A percentile compares a stretch with the other conserved stretches of the same genome.
Conservation (phyloP, 2,797 vertebrate genomes). For the Odontamblyopus rebecca region DNA sequence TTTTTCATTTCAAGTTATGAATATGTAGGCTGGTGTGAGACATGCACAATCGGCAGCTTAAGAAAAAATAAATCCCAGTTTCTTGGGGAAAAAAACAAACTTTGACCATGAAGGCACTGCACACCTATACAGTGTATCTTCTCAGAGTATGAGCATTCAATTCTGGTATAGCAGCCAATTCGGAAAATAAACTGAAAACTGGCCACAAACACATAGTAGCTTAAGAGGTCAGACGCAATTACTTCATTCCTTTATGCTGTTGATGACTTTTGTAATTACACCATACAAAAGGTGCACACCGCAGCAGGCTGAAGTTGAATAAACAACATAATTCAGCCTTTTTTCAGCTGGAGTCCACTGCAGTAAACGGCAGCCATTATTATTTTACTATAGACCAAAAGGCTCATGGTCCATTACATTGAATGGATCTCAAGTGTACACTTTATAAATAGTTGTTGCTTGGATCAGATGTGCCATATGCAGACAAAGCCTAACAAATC, state of each 20-base stretch:
- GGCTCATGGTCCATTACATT: constrained; percentile 17
- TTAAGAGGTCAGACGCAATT: constrained; percentile 41
- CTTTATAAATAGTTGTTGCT: constrained; percentile 4
- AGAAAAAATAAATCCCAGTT: neutral
- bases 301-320: neutral
- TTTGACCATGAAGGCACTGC: neutral
- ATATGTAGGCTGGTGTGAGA: neutral
- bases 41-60: neutral
- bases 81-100: neutral
- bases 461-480: constrained; percentile 12
- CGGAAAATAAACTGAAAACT: neutral
- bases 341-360: constrained; percentile 19
- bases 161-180: neutral
- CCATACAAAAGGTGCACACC: constrained; percentile 41
- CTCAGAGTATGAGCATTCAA: neutral
- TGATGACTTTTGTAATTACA: constrained; percentile 53
- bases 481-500: constrained; percentile 20
- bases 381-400: neutral
- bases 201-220: neutral
- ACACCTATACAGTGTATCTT: neutral
- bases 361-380: constrained; percentile 9
- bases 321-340: constrained; percentile 13
- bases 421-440: neutral
- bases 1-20: neutral
- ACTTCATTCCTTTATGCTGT: constrained; percentile 24